Evolutionary conservation across 35 echinoderm and acorn worm genomes (phyloP).

Genomic region (Apostichopus japonicus): DNA sequence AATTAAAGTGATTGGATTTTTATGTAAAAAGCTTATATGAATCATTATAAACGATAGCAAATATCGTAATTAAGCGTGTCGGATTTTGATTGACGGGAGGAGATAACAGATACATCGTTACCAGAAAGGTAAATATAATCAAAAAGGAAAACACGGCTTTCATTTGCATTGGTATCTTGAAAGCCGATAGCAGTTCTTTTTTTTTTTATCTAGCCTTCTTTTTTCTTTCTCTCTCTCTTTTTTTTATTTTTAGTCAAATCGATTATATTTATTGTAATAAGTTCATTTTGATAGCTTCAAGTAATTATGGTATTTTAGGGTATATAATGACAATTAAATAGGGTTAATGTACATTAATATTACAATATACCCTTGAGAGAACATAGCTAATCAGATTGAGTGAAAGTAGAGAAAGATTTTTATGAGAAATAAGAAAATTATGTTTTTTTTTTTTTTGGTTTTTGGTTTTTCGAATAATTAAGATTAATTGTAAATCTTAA

Average conservation of each 20-base stretch:
- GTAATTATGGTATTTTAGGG: not conserved
- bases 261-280: not conserved
- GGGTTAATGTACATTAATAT: constrained; percentile 3
- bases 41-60: constrained; percentile 2
- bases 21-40: not conserved
- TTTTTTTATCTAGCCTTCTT: not conserved
- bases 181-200: not conserved
- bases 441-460: too few relatives aligned
- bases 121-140: too few relatives aligned
- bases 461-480: too few relatives aligned
- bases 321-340: not conserved
- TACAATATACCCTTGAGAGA: not conserved
- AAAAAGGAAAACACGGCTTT: not conserved
- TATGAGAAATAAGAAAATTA: too few relatives aligned
- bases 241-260: not conserved
- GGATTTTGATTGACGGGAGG: not conserved
- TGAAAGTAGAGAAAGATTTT: not conserved
- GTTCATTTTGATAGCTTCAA: not conserved
- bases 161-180: not conserved
- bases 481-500: too few relatives aligned
- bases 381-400: not conserved
- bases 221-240: not conserved
- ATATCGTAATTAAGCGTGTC: not conserved
- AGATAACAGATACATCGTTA: not conserved
- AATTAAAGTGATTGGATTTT: not conserved